Conservation (phyloP, 2,113 vertebrate species). For the Sterrhoptilus dennistouni region DNA sequence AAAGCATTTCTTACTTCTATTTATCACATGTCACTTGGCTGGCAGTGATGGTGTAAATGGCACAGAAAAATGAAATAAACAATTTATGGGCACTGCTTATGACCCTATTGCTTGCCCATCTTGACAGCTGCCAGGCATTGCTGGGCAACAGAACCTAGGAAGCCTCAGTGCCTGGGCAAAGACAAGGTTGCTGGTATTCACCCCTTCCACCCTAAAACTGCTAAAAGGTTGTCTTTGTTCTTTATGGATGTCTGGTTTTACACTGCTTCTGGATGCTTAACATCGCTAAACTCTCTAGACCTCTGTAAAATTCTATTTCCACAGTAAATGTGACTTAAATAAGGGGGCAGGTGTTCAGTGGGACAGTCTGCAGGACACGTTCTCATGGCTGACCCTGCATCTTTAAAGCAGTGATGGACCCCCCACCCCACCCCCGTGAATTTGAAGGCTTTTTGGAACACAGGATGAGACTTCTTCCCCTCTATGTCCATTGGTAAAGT, state of each 20-base stretch:
- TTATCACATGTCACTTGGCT: not conserved
- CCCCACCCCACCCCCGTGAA: too few relatives aligned
- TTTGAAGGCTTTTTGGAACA: not conserved
- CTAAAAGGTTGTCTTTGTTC: not conserved
- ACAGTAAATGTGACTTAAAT: not conserved
- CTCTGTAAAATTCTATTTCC: not conserved
- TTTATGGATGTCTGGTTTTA: not conserved
- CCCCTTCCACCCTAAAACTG: not conserved
- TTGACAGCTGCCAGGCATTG: not conserved
- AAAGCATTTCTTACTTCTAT: slow-evolving; percentile 31
- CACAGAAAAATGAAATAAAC: not conserved
- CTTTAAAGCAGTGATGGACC: not conserved
- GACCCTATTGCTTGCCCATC: not conserved
- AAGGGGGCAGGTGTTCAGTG: not conserved
- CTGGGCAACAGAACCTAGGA: not conserved
- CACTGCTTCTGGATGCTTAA: not conserved
- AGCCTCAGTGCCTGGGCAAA: not conserved
- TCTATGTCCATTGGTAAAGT: not conserved
- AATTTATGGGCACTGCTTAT: not conserved
- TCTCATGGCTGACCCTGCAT: not conserved
- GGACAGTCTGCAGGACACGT: not conserved
- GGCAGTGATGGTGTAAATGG: not conserved
- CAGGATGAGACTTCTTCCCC: not conserved
- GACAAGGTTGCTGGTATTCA: not conserved
- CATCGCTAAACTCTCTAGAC: not conserved